These are phyloP conservation scores for Botrylloides violaceus DNA, from an alignment of 23 tunicate species.

Conservation along the genomic window DNA sequence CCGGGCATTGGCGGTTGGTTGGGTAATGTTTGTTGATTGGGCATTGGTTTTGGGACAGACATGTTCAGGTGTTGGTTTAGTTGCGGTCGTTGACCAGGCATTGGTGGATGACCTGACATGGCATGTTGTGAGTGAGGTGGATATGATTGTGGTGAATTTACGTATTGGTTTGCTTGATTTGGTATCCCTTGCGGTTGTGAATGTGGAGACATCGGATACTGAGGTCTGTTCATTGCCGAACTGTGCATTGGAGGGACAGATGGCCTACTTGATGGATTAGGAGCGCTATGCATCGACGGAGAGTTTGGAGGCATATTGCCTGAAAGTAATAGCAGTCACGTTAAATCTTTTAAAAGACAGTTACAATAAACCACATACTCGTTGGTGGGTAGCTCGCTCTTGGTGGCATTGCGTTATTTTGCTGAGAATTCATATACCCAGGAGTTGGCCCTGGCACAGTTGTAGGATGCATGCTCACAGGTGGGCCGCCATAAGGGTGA, in stretches of 20 bases:
- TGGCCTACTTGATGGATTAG: background rate
- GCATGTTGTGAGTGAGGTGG: background rate
- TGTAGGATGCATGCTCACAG: background rate
- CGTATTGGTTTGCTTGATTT: background rate
- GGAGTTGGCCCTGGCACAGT: background rate
- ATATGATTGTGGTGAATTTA: background rate
- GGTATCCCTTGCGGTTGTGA: background rate
- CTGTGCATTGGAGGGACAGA: background rate
- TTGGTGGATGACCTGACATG: background rate
- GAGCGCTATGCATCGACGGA: background rate
- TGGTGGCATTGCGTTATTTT: background rate
- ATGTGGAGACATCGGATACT: background rate
- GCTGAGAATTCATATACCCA: background rate
- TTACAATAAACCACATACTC: background rate
- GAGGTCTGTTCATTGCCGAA: background rate
- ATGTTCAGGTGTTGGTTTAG: background rate
- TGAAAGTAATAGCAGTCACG: background rate
- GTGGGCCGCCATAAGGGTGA: background rate
- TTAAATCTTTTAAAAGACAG: too few species aligned
- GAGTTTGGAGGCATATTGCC: background rate
- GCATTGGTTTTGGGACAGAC: background rate
- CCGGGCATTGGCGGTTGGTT: background rate
- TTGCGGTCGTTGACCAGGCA: background rate
- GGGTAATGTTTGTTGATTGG: conserved; percentile 10
- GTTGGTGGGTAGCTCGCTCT: background rate